A percentile compares a stretch with the other conserved stretches of the same genome.
These are phyloP conservation scores for Pollenia labialis DNA, from an alignment of 2,888 invertebrate genomes.

Conservation along the genomic window DNA sequence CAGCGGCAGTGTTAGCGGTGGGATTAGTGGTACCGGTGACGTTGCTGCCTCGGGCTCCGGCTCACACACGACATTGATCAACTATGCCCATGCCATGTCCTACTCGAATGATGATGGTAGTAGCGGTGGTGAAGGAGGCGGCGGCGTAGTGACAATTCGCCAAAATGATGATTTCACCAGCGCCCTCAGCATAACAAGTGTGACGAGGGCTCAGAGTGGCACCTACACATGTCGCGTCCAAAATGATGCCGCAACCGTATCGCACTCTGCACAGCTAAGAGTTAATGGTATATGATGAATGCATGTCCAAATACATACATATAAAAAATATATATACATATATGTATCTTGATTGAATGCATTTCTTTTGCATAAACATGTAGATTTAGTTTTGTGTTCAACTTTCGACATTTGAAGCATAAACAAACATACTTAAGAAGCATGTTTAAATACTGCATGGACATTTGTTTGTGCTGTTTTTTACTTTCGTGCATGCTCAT, in stretches of 20 bases:
- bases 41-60: slow-evolving; percentile 77
- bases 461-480: not conserved
- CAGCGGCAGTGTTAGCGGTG: slow-evolving; percentile 78
- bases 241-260: slow-evolving; percentile 86
- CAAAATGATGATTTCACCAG: slow-evolving; percentile 87
- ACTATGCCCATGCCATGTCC: slow-evolving; percentile 67
- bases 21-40: slow-evolving; percentile 81
- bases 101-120: slow-evolving; percentile 81
- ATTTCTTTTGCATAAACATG: slow-evolving; percentile 3
- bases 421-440: not conserved
- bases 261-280: slow-evolving; percentile 86
- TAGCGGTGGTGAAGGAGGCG: slow-evolving; percentile 81
- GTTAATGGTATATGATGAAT: slow-evolving; percentile 85
- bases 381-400: not conserved
- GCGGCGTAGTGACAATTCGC: slow-evolving; percentile 85
- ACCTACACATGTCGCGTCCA: slow-evolving; percentile 86
- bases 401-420: not conserved
- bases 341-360: slow-evolving; percentile 15
- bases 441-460: slow-evolving; percentile 24
- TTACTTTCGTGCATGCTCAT: not conserved
- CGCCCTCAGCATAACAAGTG: slow-evolving; percentile 86
- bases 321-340: not conserved
- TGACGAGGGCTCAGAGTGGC: slow-evolving; percentile 86
- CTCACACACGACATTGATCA: slow-evolving; percentile 71
- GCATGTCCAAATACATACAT: slow-evolving; percentile 57